Base-by-base conservation (phyloP, 2,888 invertebrate species). In the Thera britannica region DNA sequence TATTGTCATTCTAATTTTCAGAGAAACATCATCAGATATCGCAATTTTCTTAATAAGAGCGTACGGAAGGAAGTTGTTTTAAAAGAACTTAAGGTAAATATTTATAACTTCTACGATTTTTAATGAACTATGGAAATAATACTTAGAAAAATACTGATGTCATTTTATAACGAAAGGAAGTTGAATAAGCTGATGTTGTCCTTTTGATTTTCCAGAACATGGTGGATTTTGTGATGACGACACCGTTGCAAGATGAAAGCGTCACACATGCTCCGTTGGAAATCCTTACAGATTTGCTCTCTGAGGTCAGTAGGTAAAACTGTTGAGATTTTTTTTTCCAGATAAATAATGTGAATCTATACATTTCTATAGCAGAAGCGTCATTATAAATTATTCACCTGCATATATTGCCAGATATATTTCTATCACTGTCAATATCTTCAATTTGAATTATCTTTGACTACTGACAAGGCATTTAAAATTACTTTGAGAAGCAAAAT, bases 1-100 rank as follows among this genome's bases (percentile, higher is more conserved):
- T 75, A 72, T 11, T 79, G 77, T 76, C 1, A 9, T 67, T 66
- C 7, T 67, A 56, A 56, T 59, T 83, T 94, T 65, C 95, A 97
- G 97, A 96, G 95, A 94, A 96, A 96, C 80, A 96, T 97, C 81
- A 96, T 96, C 88, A 95, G 96, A 83, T 97, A 96, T 83, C 95
- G 96, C 78, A 95, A 96, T 80, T 93, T 96, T 73, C 92, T 97
- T 75, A 95, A 95, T 62, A 95, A 95, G 79, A 95, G 95, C 65
- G 94, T 95, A 60, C 94, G 96, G 77, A 96, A 96, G 72, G 97
- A 97, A 83, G 95, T 96, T 48, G 95, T 97, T 55, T 87, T 97
- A 64, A 96, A 96, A 82, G 97, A 97, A 88, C 92, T 97, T 72
- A 97, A 96, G 94, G 96, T 97, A 86, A 77, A 72, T 51, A n/a